These are phyloP conservation scores for Hesperophylax magnus DNA, from an alignment of 1,140 invertebrate genomes.

Conservation along the genomic window DNA sequence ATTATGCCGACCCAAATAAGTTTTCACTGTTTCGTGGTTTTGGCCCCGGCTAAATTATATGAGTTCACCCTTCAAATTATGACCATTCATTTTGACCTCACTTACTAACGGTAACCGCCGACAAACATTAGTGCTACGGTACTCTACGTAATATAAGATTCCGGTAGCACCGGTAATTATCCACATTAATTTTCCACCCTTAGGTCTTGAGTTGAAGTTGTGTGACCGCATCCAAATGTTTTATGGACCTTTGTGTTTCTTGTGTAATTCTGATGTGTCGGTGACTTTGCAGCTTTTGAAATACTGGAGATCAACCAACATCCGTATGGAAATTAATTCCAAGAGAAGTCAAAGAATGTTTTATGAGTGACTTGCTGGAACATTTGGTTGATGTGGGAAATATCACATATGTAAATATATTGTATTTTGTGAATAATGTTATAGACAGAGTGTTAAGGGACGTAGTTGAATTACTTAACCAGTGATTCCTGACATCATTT, in stretches of 20 bases:
- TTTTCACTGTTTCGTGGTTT: too few relatives aligned
- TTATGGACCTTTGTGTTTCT: conserved; percentile 5
- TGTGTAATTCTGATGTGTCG: neutral
- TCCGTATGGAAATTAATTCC: neutral
- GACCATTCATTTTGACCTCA: conserved; percentile 26
- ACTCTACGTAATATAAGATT: conserved; percentile 3
- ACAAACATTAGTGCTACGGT: conserved; percentile 12
- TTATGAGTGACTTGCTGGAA: too few relatives aligned
- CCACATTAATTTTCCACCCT: conserved; percentile 28
- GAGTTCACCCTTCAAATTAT: conserved; percentile 13
- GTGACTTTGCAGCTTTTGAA: neutral
- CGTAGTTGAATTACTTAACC: too few relatives aligned
- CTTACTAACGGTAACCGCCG: conserved; percentile 11
- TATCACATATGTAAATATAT: too few relatives aligned
- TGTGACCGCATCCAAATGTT: conserved; percentile 25
- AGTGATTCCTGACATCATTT: too few relatives aligned
- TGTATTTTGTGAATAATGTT: too few relatives aligned
- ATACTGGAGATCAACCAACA: neutral
- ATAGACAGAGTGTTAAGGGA: too few relatives aligned
- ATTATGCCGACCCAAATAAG: too few relatives aligned
- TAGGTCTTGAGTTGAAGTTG: conserved; percentile 8
- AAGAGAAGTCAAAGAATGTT: too few relatives aligned
- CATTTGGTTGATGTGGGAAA: too few relatives aligned
- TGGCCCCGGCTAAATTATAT: neutral
- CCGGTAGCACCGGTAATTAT: conserved; percentile 11